Evolutionary conservation across 1,140 invertebrate species (phyloP), one percentile per base, ranked within the genome.

Genomic region (Ips nitidus): DNA sequence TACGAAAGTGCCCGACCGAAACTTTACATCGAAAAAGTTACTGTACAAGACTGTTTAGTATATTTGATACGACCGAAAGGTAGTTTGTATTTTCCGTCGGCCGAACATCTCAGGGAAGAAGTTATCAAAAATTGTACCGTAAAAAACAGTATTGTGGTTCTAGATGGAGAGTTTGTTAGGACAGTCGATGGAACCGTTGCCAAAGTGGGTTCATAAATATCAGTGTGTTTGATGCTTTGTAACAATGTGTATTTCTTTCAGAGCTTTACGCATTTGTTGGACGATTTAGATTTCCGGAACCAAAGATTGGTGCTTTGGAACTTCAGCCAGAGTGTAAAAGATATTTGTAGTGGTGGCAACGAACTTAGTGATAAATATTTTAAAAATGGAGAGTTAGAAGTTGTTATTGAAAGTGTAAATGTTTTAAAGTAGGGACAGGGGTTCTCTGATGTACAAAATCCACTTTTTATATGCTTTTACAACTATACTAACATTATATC

Each of bases 1-100:
- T 90, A 91, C 77, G 83, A 85, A 41, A 83, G 86, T 60, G 88
- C 90, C 0, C 80, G 88, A 71, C 90, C 90, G 1, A 83, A 84
- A 75, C 77, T 81, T n/a, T 75, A 63, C 36, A 75, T 84, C 50
- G 73, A 77, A 50, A 74, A 77, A 50, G 68, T 82, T 4, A 52
- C 69, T 7, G 66, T 61, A 52, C 69, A 52, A 75, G 53, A 70
- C 39, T 37, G 22, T n/a, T 40, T 8, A 22, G 79, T 82, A n/a
- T 75, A 85, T 37, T 78, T 88, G 39, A 82, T 90, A 22, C 82
- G 82, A 47, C 86, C 88, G 22, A 84, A 85, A 69, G 84, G 87
- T 71, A 87, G 85, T 36, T 76, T 91, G 45, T 84, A 85, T 66
- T 91, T 88, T 75, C 88, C 89, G 1, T 84, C 87, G 2, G 84